Evolutionary conservation across 1,140 invertebrate genomes (phyloP).

Genomic region (Pseudomyrmex dendroicus): DNA sequence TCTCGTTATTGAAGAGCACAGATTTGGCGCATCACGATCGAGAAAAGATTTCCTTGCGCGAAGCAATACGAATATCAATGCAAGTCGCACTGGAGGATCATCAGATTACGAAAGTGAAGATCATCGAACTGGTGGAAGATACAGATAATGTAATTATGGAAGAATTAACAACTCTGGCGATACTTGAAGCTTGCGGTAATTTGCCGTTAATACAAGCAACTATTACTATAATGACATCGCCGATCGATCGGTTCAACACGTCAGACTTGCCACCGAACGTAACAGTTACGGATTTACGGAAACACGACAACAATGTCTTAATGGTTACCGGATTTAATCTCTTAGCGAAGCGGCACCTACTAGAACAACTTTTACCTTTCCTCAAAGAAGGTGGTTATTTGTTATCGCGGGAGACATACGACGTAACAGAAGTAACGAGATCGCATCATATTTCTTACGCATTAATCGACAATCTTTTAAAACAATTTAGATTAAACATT

Average conservation of each 20-base stretch:
- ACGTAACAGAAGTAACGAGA: slow-evolving; percentile 11
- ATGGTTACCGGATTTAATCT: slow-evolving; percentile 85
- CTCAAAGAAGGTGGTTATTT: slow-evolving; percentile 84
- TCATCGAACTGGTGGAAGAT: slow-evolving; percentile 88
- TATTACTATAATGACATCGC: slow-evolving; percentile 81
- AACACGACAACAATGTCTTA: slow-evolving; percentile 86
- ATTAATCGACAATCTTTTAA: slow-evolving; percentile 60
- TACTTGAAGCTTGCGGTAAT: too few relatives aligned
- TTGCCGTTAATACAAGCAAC: slow-evolving; percentile 86
- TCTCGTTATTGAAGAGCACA: slow-evolving; percentile 90
- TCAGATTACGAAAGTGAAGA: slow-evolving; percentile 88
- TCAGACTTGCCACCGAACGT: slow-evolving; percentile 85
- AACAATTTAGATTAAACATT: slow-evolving; percentile 72
- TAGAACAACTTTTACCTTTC: slow-evolving; percentile 73
- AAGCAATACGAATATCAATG: slow-evolving; percentile 86
- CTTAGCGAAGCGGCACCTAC: slow-evolving; percentile 60
- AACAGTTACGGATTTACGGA: slow-evolving; percentile 88
- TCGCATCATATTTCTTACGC: too few relatives aligned
- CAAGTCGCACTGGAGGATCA: slow-evolving; percentile 93
- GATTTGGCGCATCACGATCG: slow-evolving; percentile 86
- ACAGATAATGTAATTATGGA: slow-evolving; percentile 80
- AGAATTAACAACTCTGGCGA: too few relatives aligned
- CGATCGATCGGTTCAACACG: slow-evolving; percentile 85
- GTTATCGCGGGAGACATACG: slow-evolving; percentile 81
- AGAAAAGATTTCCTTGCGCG: slow-evolving; percentile 73